Evolutionary conservation across 2,888 invertebrate genomes (phyloP).

Genomic region (Mythimna albipuncta): DNA sequence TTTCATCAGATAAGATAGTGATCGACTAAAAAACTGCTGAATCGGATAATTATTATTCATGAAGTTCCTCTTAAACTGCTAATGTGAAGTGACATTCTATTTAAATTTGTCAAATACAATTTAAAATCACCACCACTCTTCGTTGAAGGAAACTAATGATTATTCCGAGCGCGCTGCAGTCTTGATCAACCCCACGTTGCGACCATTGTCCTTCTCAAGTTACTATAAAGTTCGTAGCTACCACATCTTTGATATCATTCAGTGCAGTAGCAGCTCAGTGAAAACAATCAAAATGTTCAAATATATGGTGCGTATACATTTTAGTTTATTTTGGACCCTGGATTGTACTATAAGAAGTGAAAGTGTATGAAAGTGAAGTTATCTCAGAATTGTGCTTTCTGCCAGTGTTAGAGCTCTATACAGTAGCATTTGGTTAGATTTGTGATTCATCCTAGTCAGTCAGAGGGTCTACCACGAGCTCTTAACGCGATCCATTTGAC

Average conservation of each 20-base stretch:
- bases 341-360: conserved; percentile 1
- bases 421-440: background rate
- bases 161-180: conserved; percentile 63
- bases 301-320: conserved; percentile 75
- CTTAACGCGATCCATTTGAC: too few relatives aligned
- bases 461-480: too few relatives aligned
- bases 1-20: too few relatives aligned
- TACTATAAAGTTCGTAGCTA: conserved; percentile 72
- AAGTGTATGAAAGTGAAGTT: conserved; percentile 12
- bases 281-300: conserved; percentile 82
- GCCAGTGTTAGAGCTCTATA: too few relatives aligned
- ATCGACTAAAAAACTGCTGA: too few relatives aligned
- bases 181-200: conserved; percentile 66
- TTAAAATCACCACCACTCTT: conserved; percentile 25
- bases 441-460: background rate
- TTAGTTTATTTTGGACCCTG: background rate
- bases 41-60: too few relatives aligned
- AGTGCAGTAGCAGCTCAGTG: conserved; percentile 68
- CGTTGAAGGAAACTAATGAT: conserved; percentile 58
- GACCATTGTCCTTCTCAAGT: conserved; percentile 73
- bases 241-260: conserved; percentile 70
- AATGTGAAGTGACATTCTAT: background rate
- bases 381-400: background rate
- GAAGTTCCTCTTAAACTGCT: background rate
- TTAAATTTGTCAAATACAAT: conserved; percentile 3